These are phyloP conservation scores for Scaptomyza pallida DNA, from an alignment of 1,140 invertebrate genomes.

Conservation along the genomic window DNA sequence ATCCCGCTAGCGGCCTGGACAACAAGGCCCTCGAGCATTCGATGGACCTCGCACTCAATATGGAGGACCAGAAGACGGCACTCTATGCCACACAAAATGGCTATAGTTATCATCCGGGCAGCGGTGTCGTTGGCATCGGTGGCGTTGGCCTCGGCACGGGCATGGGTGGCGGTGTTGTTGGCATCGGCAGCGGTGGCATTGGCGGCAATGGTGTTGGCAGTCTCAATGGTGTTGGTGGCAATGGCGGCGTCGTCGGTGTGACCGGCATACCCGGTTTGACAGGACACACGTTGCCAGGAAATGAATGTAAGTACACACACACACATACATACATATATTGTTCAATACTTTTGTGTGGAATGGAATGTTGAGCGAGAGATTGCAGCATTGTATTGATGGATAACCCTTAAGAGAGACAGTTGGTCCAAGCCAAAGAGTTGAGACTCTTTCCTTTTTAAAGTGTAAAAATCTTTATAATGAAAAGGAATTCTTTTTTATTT, in stretches of 20 bases:
- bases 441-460: background rate
- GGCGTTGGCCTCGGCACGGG: constrained; percentile 64
- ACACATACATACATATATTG: constrained; percentile 23
- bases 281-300: constrained; percentile 87
- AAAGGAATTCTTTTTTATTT: too few relatives aligned
- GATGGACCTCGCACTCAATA: constrained; percentile 91
- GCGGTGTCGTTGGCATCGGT: constrained; percentile 84
- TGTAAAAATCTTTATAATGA: too few relatives aligned
- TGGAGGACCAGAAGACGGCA: constrained; percentile 92
- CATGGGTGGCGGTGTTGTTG: constrained; percentile 80
- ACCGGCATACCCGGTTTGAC: constrained; percentile 79
- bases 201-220: constrained; percentile 45
- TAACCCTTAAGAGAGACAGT: background rate
- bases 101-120: constrained; percentile 90
- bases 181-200: constrained; percentile 74
- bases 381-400: background rate
- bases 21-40: constrained; percentile 95
- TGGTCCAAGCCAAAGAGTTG: background rate
- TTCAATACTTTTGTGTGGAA: constrained; percentile 20
- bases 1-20: constrained; percentile 92
- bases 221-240: constrained; percentile 41
- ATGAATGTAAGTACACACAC: constrained; percentile 87
- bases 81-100: constrained; percentile 92
- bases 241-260: constrained; percentile 83
- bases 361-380: background rate